Conservation (phyloP, 1,140 invertebrate genomes). For the Varroa destructor region DNA sequence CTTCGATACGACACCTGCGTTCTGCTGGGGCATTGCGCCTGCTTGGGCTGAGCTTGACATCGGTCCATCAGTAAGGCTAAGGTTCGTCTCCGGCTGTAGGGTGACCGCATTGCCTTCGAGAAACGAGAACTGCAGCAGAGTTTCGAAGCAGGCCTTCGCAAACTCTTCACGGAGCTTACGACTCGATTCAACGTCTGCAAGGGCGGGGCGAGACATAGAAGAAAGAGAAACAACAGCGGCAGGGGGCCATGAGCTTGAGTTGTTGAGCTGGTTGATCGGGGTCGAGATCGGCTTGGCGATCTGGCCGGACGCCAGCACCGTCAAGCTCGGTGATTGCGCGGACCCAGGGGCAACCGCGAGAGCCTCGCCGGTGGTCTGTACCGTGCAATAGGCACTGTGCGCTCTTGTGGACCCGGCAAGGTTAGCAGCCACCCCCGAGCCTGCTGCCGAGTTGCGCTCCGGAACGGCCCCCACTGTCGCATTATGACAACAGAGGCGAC, state of each 20-base stretch:
- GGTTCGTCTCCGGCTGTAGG: conserved; percentile 32
- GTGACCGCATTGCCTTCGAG: conserved; percentile 35
- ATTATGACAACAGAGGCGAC: too few relatives aligned
- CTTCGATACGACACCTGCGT: conserved; percentile 53
- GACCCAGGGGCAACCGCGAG: too few relatives aligned
- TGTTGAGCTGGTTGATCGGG: conserved; percentile 1
- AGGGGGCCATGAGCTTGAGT: not conserved
- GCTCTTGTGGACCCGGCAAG: too few relatives aligned
- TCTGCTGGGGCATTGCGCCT: conserved; percentile 12
- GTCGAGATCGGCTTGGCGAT: too few relatives aligned
- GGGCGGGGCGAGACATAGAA: conserved; percentile 1
- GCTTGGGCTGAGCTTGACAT: conserved; percentile 28
- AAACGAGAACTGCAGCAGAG: conserved; percentile 77
- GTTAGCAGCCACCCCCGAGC: too few relatives aligned
- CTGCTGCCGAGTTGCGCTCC: too few relatives aligned
- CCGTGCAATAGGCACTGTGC: too few relatives aligned
- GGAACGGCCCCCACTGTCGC: too few relatives aligned
- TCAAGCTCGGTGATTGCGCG: too few relatives aligned
- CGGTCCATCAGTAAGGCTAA: conserved; percentile 43
- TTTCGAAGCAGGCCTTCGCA: conserved; percentile 89
- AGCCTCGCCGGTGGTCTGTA: too few relatives aligned
- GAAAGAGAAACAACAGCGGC: conserved; percentile 25
- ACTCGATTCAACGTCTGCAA: conserved; percentile 63
- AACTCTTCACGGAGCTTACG: conserved; percentile 78
- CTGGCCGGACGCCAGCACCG: too few relatives aligned